phyloP scores from a whole-genome alignment of 1,140 invertebrate genomes.

The Aphelenchoides besseyi region DNA sequence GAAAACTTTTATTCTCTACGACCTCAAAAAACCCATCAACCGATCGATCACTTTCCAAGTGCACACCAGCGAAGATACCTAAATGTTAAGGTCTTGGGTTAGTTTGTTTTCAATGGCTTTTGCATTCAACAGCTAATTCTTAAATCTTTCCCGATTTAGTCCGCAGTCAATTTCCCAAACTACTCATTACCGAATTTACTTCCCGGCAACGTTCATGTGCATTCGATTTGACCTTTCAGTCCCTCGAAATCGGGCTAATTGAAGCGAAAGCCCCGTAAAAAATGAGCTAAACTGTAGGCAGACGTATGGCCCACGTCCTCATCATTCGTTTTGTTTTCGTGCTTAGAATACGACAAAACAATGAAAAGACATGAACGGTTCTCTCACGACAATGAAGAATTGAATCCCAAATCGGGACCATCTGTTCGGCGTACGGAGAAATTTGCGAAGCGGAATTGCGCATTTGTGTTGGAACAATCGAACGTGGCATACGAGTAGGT shows the following conservation, averaged over 20 bases:
- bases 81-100: background rate
- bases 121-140: no score
- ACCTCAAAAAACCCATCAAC: slow-evolving; percentile 5
- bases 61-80: background rate
- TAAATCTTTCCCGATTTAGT: background rate
- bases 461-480: background rate
- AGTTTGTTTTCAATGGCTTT: background rate
- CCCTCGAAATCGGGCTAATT: background rate
- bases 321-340: slow-evolving; percentile 6
- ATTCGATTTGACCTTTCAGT: background rate
- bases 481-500: background rate
- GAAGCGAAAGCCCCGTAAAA: background rate
- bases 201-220: background rate
- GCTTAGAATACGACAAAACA: no score
- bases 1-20: background rate
- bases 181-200: background rate
- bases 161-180: background rate
- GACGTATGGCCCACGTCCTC: background rate
- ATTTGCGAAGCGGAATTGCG: background rate
- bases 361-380: no score
- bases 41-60: background rate
- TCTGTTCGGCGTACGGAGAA: background rate
- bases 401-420: background rate
- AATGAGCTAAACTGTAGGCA: no score
- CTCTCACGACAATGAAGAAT: background rate